Conservation (phyloP, 2,113 vertebrate species). For the Perca flavescens region DNA sequence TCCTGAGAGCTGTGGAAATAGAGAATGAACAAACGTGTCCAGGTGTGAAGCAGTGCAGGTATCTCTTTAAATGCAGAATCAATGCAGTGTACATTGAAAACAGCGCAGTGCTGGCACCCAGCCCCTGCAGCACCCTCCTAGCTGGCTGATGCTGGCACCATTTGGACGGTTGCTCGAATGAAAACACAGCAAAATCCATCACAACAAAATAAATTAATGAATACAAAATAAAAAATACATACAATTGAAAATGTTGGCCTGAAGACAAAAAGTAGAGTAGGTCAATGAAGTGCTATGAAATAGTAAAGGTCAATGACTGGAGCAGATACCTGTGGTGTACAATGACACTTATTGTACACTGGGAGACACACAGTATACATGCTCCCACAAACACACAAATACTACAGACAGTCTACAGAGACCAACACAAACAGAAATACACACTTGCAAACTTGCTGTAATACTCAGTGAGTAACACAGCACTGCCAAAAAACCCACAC, state of each 20-base stretch:
- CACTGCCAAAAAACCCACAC: conserved; percentile 50
- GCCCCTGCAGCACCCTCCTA: conserved; percentile 5
- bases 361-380: background rate
- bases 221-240: conserved; percentile 15
- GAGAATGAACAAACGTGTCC: background rate
- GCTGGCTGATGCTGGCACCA: background rate
- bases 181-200: conserved; percentile 22
- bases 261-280: conserved; percentile 34
- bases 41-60: conserved; percentile 3
- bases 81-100: background rate
- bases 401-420: background rate
- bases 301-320: conserved; percentile 41
- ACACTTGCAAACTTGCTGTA: conserved; percentile 17
- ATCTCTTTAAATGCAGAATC: conserved; percentile 11
- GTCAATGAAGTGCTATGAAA: conserved; percentile 34
- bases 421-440: conserved; percentile 15
- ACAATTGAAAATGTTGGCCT: conserved; percentile 16
- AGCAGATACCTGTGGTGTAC: conserved; percentile 29
- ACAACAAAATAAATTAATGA: background rate
- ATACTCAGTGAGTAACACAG: conserved; percentile 11
- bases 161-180: background rate
- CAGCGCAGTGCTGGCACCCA: background rate
- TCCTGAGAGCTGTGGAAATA: background rate
- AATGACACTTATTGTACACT: conserved; percentile 31
- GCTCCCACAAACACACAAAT: background rate